Percentiles rank a stretch among this genome's conserved stretches.
phyloP scores from a whole-genome alignment of 2,797 vertebrate genomes.

The Onychomys arenicola region DNA sequence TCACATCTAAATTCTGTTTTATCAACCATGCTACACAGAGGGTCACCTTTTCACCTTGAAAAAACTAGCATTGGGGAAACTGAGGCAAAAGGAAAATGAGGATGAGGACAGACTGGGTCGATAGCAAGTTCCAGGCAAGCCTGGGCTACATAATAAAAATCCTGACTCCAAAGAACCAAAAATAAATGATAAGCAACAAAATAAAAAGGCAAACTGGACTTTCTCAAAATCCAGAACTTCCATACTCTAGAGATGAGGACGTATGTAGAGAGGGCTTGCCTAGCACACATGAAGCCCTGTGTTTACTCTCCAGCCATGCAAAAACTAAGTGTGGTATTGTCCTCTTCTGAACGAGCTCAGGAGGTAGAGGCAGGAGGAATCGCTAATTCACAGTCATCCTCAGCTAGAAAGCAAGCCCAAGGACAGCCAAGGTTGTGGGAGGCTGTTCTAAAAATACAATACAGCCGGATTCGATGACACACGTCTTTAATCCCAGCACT shows the following conservation, averaged over 20 bases:
- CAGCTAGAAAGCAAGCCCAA: neutral
- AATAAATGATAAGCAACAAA: neutral
- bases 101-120: neutral
- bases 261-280: neutral
- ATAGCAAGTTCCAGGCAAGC: neutral
- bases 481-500: neutral
- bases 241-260: neutral
- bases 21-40: neutral
- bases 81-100: neutral
- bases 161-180: neutral
- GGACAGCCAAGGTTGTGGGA: neutral
- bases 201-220: neutral
- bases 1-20: neutral
- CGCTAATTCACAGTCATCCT: neutral
- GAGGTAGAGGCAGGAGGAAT: neutral
- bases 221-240: neutral
- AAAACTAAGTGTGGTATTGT: neutral
- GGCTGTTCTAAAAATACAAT: neutral
- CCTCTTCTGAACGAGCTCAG: neutral
- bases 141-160: neutral
- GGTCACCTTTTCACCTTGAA: neutral
- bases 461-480: neutral
- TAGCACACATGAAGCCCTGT: neutral
- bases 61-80: neutral
- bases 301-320: neutral